Evolutionary conservation across 1,140 invertebrate species (phyloP).

Genomic region (Diorhabda carinulata): DNA sequence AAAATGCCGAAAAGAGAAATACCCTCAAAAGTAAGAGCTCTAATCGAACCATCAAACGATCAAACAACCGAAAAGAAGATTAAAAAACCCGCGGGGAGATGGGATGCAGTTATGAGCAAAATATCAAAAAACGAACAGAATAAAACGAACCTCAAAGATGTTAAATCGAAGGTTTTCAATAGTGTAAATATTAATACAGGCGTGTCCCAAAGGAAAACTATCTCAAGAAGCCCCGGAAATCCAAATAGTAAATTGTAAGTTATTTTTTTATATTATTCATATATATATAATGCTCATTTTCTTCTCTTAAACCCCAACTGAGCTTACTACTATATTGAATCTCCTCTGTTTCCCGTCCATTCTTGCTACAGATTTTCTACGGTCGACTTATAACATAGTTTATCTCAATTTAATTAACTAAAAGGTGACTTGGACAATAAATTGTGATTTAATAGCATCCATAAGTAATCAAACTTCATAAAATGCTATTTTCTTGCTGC

Average conservation of each 20-base stretch:
- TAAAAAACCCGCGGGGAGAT: conserved; percentile 54
- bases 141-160: conserved; percentile 68
- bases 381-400: no score
- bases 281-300: no score
- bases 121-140: conserved; percentile 67
- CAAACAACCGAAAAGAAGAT: conserved; percentile 36
- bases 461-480: no score
- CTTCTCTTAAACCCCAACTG: no score
- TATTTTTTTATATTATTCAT: background rate
- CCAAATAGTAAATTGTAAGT: conserved; percentile 42
- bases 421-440: no score
- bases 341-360: no score
- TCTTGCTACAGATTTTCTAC: no score
- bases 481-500: no score
- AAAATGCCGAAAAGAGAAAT: conserved; percentile 74
- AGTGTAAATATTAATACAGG: conserved; percentile 29
- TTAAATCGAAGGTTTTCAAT: conserved; percentile 69
- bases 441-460: no score
- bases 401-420: no score
- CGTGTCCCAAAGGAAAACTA: conserved; percentile 12
- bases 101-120: conserved; percentile 79
- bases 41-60: conserved; percentile 49
- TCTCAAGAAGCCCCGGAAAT: conserved; percentile 20
- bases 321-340: no score
- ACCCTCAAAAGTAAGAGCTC: conserved; percentile 67